Base-by-base conservation (phyloP, 2,888 invertebrate species). In the Petrolisthes manimaculis region DNA sequence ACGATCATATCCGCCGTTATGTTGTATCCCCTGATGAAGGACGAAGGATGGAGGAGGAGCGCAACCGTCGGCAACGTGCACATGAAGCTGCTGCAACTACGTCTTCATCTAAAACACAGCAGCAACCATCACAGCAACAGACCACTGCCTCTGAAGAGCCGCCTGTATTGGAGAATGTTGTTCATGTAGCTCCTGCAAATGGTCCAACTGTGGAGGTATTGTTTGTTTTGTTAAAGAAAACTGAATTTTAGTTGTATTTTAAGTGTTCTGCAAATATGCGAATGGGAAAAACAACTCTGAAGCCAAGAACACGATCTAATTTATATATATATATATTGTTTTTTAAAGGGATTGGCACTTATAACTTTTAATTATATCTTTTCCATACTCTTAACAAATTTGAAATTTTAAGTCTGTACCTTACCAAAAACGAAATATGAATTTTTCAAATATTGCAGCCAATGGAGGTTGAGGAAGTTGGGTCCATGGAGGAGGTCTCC, bases 21-120 rank as follows among this genome's bases (percentile, higher is more conserved):
- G 86, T 89, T 5, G 89, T 89, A 37, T 89, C 89, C 18, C 89
- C 86, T 5, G 89, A 89, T 78, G 89, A 89, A 67, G 89, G 89
- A 3, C 84, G 87, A 6, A 75, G 89, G 9, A 89, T 89, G 89
- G 89, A 87, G 82, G 87, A 89, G 67, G 89, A 84, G 67, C 80
- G 87, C 18, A 86, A 71, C 24, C 83, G 86, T 5, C 84, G 89
- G n/a, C 84, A 80, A 21, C 67, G 55, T 18, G 81, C 84, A 12
- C 56, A n/a, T 37, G 83, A 77, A 8, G 56, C 86, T 14, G 54
- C 78, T 18, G 18, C 75, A 80, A 53, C 55, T 84, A 37, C 84
- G 80, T 12, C 78, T 71, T 67, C 89, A 74, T 6, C 67, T 61
- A 51, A 21, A 18, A 21, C 61, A 71, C 71, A 14, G 21, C 71